Evolutionary conservation across 2,797 vertebrate genomes (phyloP).

Genomic region (Alca torda): DNA sequence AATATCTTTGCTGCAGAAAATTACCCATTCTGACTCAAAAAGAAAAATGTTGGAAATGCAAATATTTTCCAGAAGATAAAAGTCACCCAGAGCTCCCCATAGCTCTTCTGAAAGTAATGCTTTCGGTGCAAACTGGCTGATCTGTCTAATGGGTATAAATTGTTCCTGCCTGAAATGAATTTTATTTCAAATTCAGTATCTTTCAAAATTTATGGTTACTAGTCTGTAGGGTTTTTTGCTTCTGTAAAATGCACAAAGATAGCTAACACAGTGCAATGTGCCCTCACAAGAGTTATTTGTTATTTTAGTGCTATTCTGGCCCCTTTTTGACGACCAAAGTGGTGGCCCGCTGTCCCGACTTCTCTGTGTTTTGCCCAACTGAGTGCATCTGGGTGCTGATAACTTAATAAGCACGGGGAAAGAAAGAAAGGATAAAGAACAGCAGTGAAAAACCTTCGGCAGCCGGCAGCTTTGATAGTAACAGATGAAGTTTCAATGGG

Average conservation of each 20-base stretch:
- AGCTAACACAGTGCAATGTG: not conserved
- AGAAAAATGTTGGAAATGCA: constrained; percentile 30
- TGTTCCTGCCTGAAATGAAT: constrained; percentile 34
- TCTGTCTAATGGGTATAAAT: constrained; percentile 50
- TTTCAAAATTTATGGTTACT: constrained; percentile 41
- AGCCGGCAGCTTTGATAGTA: constrained; percentile 4
- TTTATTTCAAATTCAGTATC: constrained; percentile 48
- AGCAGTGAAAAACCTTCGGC: not conserved
- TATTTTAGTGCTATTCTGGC: not conserved
- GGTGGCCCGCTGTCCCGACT: not conserved
- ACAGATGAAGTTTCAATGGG: constrained; percentile 28
- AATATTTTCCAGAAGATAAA: constrained; percentile 36
- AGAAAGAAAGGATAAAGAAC: not conserved
- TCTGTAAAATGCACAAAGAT: not conserved
- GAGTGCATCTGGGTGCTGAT: not conserved
- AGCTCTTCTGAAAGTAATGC: constrained; percentile 30
- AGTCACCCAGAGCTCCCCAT: not conserved
- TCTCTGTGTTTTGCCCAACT: not conserved
- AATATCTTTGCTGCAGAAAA: constrained; percentile 10
- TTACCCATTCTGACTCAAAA: not conserved
- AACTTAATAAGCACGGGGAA: not conserved
- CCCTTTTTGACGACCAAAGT: not conserved
- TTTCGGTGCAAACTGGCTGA: not conserved
- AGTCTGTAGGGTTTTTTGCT: not conserved
- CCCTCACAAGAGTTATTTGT: not conserved